Conservation (phyloP, 2,113 vertebrate species). For the Bucco capensis region DNA sequence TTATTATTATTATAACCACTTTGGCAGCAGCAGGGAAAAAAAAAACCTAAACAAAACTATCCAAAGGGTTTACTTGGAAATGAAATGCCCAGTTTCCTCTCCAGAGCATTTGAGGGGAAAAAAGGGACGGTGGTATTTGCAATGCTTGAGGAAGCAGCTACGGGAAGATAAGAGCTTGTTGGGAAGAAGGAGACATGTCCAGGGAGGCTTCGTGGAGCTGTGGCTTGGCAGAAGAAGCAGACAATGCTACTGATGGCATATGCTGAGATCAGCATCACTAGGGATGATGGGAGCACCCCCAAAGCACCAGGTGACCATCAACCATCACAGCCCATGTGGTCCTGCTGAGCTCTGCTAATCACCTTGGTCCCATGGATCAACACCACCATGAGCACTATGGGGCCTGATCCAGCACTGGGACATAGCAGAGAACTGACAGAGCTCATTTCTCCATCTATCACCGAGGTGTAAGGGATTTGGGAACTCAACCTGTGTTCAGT, state of each 20-base stretch:
- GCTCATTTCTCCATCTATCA: background rate
- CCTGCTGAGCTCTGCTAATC: background rate
- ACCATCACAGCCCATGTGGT: rapidly evolving
- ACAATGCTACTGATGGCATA: rapidly evolving
- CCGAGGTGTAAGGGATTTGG: background rate
- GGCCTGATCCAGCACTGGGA: rapidly evolving
- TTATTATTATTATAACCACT: conserved; percentile 57
- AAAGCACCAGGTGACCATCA: rapidly evolving
- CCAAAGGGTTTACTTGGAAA: conserved; percentile 17
- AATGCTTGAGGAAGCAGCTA: background rate
- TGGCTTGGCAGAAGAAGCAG: background rate
- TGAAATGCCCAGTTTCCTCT: conserved; percentile 1
- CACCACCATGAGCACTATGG: rapidly evolving
- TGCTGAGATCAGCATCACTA: rapidly evolving
- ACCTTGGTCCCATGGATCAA: background rate
- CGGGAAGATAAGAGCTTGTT: background rate
- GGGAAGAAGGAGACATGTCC: background rate
- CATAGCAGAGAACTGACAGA: rapidly evolving
- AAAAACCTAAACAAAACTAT: background rate
- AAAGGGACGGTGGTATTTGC: background rate
- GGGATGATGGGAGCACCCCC: background rate
- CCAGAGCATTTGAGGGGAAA: background rate
- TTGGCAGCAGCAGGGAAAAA: background rate
- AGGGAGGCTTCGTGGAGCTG: background rate
- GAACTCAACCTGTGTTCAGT: background rate